Conservation (phyloP, 2,888 invertebrate genomes). For the Altica lythri region DNA sequence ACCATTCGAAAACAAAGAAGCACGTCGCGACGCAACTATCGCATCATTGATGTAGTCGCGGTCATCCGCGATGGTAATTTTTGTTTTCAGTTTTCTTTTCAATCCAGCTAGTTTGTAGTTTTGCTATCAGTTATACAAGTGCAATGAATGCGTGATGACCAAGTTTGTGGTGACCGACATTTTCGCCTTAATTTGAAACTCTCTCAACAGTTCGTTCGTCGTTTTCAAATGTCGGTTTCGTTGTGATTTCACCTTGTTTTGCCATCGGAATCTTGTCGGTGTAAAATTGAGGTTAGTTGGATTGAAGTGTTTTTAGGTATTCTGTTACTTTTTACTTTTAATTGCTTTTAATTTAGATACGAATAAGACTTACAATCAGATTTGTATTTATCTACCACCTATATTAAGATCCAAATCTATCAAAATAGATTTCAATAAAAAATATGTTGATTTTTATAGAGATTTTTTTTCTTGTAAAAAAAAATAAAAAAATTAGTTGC, state of each 20-base stretch:
- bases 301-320: background rate
- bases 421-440: too few relatives aligned
- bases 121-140: slow-evolving; percentile 31
- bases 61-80: background rate
- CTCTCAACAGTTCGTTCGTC: slow-evolving; percentile 17
- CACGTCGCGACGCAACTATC: slow-evolving; percentile 10
- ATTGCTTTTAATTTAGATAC: background rate
- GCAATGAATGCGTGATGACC: slow-evolving; percentile 23
- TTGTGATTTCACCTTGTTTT: slow-evolving; percentile 27
- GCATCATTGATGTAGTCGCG: background rate
- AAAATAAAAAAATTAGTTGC: too few relatives aligned
- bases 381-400: background rate
- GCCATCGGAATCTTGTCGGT: slow-evolving; percentile 20
- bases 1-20: slow-evolving; percentile 6
- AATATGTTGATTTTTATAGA: too few relatives aligned
- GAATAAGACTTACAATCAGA: too few relatives aligned
- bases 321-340: background rate
- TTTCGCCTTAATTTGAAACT: slow-evolving; percentile 20
- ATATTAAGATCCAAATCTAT: too few relatives aligned
- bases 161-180: slow-evolving; percentile 31
- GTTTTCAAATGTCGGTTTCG: slow-evolving; percentile 19
- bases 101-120: too few relatives aligned
- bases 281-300: slow-evolving; percentile 34
- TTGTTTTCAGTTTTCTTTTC: slow-evolving; percentile 23
- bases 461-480: too few relatives aligned